These are phyloP conservation scores for Speoplatyrhinus poulsoni DNA, from an alignment of 2,113 vertebrate genomes.

Conservation along the genomic window DNA sequence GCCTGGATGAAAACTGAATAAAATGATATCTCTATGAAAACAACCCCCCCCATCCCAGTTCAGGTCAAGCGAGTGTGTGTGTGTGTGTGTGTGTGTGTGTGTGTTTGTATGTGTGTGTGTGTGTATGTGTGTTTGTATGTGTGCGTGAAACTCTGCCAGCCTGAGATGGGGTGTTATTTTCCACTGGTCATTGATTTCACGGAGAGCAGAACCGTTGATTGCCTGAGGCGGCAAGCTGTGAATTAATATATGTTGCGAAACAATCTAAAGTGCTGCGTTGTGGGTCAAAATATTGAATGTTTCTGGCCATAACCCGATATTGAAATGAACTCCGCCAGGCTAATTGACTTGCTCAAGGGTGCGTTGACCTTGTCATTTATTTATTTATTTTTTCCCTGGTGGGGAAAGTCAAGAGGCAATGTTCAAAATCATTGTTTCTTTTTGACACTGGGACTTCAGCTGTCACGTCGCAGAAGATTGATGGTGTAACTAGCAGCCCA, in stretches of 20 bases:
- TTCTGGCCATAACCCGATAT: not conserved
- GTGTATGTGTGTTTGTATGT: conserved; percentile 12
- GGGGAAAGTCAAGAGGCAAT: conserved; percentile 54
- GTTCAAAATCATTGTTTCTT: conserved; percentile 61
- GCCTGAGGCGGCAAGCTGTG: conserved; percentile 24
- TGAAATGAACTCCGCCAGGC: conserved; percentile 28
- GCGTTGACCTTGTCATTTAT: conserved; percentile 10
- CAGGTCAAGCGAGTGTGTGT: conserved; percentile 31
- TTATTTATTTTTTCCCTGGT: not conserved
- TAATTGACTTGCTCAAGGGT: conserved; percentile 59
- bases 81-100: conserved; percentile 4
- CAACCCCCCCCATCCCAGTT: conserved; percentile 43
- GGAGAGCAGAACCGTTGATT: conserved; percentile 27
- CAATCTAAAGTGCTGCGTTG: not conserved
- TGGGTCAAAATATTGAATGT: not conserved
- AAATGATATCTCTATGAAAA: conserved; percentile 62
- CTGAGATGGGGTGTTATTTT: conserved; percentile 34
- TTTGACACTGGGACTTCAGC: conserved; percentile 35
- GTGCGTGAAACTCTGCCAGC: conserved; percentile 10
- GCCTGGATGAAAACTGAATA: conserved; percentile 4
- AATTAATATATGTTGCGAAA: conserved; percentile 8
- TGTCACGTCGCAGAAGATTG: conserved; percentile 64
- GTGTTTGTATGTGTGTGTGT: too few species aligned
- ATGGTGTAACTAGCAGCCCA: conserved; percentile 55
- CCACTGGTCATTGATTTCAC: conserved; percentile 47